Percentiles rank a stretch among this genome's conserved stretches.
phyloP scores from a whole-genome alignment of 2,797 vertebrate species.

The Vultur gryphus region DNA sequence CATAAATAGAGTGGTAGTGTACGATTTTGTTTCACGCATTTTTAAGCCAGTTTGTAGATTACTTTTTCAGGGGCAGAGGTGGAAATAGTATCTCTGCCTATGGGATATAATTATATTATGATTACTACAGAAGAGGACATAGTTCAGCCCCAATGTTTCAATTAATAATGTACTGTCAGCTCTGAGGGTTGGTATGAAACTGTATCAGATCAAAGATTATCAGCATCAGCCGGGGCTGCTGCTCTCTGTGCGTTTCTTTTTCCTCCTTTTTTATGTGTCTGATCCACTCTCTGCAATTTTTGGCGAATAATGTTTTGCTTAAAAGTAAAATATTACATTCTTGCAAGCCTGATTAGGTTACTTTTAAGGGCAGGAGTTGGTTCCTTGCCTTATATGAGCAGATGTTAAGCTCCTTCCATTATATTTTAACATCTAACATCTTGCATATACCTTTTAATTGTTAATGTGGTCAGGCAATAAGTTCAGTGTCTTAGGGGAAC shows the following conservation, averaged over 20 bases:
- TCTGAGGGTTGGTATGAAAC: constrained; percentile 29
- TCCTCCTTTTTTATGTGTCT: not conserved
- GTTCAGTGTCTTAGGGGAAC: constrained; percentile 37
- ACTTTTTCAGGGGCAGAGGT: constrained; percentile 38
- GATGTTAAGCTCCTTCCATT: constrained; percentile 44
- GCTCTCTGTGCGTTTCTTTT: not conserved
- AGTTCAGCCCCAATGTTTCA: constrained; percentile 40
- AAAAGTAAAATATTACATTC: constrained; percentile 7
- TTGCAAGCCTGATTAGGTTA: constrained; percentile 16
- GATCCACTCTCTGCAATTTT: not conserved
- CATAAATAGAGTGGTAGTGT: not conserved
- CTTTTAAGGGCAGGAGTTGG: not conserved
- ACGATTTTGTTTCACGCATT: not conserved
- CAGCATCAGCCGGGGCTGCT: not conserved
- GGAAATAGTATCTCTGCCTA: constrained; percentile 43
- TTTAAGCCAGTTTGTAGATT: constrained; percentile 12
- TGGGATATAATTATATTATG: constrained; percentile 41
- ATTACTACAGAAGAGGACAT: constrained; percentile 4
- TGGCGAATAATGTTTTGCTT: constrained; percentile 13
- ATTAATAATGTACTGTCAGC: constrained; percentile 62
- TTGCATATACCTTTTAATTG: constrained; percentile 44
- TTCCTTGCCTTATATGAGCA: not conserved
- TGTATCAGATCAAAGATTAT: constrained; percentile 4
- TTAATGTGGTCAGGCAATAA: constrained; percentile 49
- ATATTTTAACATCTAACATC: constrained; percentile 35